phyloP scores from a whole-genome alignment of 2,113 vertebrate genomes.

The Neotoma lepida region DNA sequence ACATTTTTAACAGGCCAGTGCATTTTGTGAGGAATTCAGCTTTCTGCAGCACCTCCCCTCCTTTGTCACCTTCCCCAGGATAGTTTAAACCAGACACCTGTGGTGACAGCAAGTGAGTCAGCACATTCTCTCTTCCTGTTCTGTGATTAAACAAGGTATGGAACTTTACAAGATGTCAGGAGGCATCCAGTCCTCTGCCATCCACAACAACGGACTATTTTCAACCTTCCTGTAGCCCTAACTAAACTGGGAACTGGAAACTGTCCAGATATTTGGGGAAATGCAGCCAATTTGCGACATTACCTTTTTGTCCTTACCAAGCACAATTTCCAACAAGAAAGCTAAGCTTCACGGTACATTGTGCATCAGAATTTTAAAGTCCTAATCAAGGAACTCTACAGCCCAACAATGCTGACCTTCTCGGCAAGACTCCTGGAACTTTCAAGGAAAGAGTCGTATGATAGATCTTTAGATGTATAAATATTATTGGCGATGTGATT shows the following conservation, averaged over 20 bases:
- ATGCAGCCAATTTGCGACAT: slow-evolving; percentile 37
- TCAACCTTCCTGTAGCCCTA: slow-evolving; percentile 46
- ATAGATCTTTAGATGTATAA: slow-evolving; percentile 4
- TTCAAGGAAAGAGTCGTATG: slow-evolving; percentile 6
- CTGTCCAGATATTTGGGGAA: slow-evolving; percentile 63
- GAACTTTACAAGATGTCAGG: slow-evolving; percentile 70
- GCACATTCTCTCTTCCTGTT: slow-evolving; percentile 44
- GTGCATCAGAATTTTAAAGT: slow-evolving; percentile 44
- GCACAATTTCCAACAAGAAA: slow-evolving; percentile 61
- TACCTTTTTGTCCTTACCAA: slow-evolving; percentile 60
- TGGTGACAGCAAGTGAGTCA: slow-evolving; percentile 43
- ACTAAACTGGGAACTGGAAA: slow-evolving; percentile 56
- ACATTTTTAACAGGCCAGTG: not conserved
- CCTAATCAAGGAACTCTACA: not conserved
- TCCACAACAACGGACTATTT: slow-evolving; percentile 58
- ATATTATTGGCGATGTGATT: slow-evolving; percentile 22
- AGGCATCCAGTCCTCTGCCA: slow-evolving; percentile 40
- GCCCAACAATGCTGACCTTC: not conserved
- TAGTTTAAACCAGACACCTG: slow-evolving; percentile 40
- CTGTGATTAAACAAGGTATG: slow-evolving; percentile 54
- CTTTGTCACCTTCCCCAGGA: slow-evolving; percentile 16
- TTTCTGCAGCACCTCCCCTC: not conserved
- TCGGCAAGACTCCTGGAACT: slow-evolving; percentile 37
- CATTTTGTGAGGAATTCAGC: slow-evolving; percentile 32
- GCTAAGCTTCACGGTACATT: not conserved